Percentiles rank a stretch among this genome's conserved stretches.
Conservation (phyloP, 1,140 invertebrate species). For the Heliconius melpomene region DNA sequence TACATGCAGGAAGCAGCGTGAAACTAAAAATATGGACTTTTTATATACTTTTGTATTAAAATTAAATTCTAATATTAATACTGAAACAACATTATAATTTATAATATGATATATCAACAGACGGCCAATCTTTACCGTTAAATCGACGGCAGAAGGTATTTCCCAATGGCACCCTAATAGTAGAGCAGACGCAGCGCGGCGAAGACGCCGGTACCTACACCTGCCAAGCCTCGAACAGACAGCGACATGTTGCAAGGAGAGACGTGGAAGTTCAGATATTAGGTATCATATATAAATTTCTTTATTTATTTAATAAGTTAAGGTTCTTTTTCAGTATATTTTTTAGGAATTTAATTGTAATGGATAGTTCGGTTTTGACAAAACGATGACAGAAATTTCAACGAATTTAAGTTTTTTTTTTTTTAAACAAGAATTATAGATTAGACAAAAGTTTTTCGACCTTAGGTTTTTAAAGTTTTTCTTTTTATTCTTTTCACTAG, state of each 20-base stretch:
- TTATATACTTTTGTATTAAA: no score
- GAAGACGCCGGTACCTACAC: constrained; percentile 92
- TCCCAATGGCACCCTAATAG: constrained; percentile 92
- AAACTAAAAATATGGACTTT: no score
- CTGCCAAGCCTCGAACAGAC: constrained; percentile 92
- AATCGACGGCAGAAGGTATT: constrained; percentile 94
- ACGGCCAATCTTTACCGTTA: constrained; percentile 90
- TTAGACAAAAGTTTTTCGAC: no score
- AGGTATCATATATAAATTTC: constrained; percentile 78
- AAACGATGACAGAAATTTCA: no score
- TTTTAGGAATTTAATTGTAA: neutral
- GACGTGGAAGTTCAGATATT: constrained; percentile 93
- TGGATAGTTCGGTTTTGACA: no score
- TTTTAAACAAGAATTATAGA: no score
- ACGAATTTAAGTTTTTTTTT: no score
- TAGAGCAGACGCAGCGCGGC: constrained; percentile 89
- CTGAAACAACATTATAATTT: neutral
- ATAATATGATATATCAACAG: constrained; percentile 56
- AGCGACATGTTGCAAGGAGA: constrained; percentile 89
- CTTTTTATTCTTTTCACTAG: no score
- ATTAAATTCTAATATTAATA: no score
- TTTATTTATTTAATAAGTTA: neutral
- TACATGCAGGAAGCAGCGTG: no score
- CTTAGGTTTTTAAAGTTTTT: no score
- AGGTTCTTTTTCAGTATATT: neutral